These are phyloP conservation scores for Seriola aureovittata DNA, from an alignment of 2,113 vertebrate species.

Conservation along the genomic window DNA sequence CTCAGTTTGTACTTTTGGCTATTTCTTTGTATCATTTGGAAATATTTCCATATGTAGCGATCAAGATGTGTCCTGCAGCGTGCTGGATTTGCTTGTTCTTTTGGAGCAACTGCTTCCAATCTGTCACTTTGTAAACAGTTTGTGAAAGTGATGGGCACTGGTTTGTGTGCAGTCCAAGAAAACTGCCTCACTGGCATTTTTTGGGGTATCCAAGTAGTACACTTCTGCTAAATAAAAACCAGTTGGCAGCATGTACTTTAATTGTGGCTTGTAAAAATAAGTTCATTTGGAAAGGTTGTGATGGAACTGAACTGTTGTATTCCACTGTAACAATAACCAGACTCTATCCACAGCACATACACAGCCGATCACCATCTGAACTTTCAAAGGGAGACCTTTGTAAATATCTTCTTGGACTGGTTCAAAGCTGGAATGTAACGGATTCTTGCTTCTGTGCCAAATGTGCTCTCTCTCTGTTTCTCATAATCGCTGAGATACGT, in stretches of 20 bases:
- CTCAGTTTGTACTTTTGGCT: conserved; percentile 29
- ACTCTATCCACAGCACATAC: background rate
- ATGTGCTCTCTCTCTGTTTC: conserved; percentile 25
- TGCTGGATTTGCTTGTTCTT: background rate
- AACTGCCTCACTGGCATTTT: conserved; percentile 30
- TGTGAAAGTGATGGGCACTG: conserved; percentile 13
- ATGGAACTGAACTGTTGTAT: conserved; percentile 21
- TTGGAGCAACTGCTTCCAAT: conserved; percentile 36
- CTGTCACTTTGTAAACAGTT: conserved; percentile 49
- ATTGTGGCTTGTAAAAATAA: conserved; percentile 32
- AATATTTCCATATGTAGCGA: conserved; percentile 22
- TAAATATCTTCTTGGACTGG: conserved; percentile 20
- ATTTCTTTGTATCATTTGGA: conserved; percentile 54
- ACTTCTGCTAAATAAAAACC: conserved; percentile 38
- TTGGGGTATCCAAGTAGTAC: conserved; percentile 17
- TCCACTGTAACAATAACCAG: conserved; percentile 37
- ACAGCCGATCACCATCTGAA: conserved; percentile 23
- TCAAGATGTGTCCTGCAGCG: conserved; percentile 40
- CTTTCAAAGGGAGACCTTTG: conserved; percentile 47
- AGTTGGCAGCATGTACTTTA: conserved; percentile 22
- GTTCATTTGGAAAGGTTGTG: conserved; percentile 36
- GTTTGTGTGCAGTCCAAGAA: conserved; percentile 23
- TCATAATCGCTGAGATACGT: conserved; percentile 10
- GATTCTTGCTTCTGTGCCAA: background rate
- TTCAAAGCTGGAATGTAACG: conserved; percentile 28